Percentiles rank a stretch among this genome's conserved stretches.
These are phyloP conservation scores for Tetragnatha montana DNA, from an alignment of 2,888 invertebrate species.

Conservation along the genomic window DNA sequence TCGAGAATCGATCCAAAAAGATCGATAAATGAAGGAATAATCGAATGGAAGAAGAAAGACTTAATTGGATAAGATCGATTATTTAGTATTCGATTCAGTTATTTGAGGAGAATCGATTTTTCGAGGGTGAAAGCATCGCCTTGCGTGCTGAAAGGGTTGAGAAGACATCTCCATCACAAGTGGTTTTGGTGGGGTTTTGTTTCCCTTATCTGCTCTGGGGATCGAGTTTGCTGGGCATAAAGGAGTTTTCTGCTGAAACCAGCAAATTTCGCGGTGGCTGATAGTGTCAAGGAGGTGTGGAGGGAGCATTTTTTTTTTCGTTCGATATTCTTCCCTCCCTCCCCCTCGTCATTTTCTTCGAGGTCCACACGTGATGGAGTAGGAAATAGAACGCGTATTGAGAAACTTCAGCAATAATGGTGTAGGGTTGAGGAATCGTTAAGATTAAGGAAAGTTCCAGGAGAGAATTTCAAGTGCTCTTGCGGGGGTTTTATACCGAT, in stretches of 20 bases:
- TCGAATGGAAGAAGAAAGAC: no score
- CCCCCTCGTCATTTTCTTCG: not conserved
- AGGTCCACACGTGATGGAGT: slow-evolving; percentile 11
- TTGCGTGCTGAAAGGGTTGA: slow-evolving; percentile 53
- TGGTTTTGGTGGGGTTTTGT: slow-evolving; percentile 49
- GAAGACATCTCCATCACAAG: slow-evolving; percentile 33
- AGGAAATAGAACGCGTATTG: slow-evolving; percentile 27
- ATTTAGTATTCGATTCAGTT: no score
- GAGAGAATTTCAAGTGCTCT: not conserved
- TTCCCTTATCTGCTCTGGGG: slow-evolving; percentile 28
- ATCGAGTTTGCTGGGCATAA: slow-evolving; percentile 38
- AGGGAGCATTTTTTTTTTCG: not conserved
- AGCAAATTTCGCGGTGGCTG: slow-evolving; percentile 42
- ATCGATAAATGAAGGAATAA: no score
- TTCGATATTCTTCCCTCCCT: not conserved
- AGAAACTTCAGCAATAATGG: slow-evolving; percentile 40
- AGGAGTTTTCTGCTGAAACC: slow-evolving; percentile 50
- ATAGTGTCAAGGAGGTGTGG: slow-evolving; percentile 3
- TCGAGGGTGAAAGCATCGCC: no score
- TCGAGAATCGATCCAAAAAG: no score
- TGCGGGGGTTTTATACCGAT: not conserved
- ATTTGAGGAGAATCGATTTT: no score
- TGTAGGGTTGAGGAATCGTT: not conserved
- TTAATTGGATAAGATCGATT: no score
- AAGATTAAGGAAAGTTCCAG: not conserved